A percentile compares a stretch with the other conserved stretches of the same genome.
Conservation (phyloP, 2,113 vertebrate genomes). For the Trachemys scripta region DNA sequence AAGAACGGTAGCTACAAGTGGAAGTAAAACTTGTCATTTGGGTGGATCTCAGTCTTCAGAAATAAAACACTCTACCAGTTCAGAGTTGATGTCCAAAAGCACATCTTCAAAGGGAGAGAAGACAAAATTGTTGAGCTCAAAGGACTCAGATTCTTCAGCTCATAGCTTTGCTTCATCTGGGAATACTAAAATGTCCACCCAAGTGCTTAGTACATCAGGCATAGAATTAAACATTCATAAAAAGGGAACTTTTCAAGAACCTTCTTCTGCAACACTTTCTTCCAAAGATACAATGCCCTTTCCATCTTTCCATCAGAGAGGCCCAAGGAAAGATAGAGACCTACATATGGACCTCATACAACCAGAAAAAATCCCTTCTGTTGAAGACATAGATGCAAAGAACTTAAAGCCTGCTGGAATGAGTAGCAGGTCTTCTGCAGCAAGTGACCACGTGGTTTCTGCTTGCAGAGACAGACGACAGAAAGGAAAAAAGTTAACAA, state of each 20-base stretch:
- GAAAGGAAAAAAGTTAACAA: constrained; percentile 78
- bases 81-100: constrained; percentile 67
- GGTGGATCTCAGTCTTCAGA: constrained; percentile 60
- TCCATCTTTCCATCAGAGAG: constrained; percentile 71
- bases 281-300: constrained; percentile 83
- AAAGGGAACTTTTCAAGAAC: constrained; percentile 77
- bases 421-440: constrained; percentile 60
- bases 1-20: constrained; percentile 26
- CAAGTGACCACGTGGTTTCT: constrained; percentile 63
- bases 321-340: constrained; percentile 78
- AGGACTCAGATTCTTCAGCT: constrained; percentile 81
- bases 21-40: constrained; percentile 64
- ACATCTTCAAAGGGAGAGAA: constrained; percentile 84
- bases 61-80: constrained; percentile 44
- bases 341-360: constrained; percentile 63
- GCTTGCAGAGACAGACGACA: constrained; percentile 77
- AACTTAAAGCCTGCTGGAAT: constrained; percentile 59
- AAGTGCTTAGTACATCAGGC: background rate
- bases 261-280: constrained; percentile 74
- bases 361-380: background rate
- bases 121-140: constrained; percentile 77
- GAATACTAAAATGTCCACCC: constrained; percentile 58
- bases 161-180: constrained; percentile 73
- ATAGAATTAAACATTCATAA: constrained; percentile 57
- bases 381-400: constrained; percentile 70